Evolutionary conservation across 2,888 invertebrate genomes (phyloP), one percentile per base, ranked within the genome.

Genomic region (Agrenia bidenticulata): DNA sequence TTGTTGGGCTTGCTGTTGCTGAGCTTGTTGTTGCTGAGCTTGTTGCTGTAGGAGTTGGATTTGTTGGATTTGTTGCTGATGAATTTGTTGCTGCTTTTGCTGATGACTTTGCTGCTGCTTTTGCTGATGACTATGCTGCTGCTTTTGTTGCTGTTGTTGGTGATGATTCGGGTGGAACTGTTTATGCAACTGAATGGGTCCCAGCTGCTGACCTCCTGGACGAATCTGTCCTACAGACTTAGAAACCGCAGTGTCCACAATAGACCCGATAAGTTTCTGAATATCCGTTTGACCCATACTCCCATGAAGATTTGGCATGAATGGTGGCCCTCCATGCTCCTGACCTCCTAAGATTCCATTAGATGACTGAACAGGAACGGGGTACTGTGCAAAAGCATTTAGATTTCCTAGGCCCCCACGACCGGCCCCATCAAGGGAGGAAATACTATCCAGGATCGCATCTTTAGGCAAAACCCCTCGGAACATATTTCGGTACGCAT

Each of bases 221-320:
- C n/a, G 45, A 15, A 63, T 64, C 21, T 57, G 60, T 2, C 51
- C 53, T 23, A 62, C 64, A 9, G 62, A 61, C 57, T 63, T 63
- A 1, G 50, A 55, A 13, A 64, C 63, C 11, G 63, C 62, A 39
- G 63, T 60, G 11, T 64, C 66, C 5, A 73, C 73, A 55, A 73
- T 73, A n/a, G 70, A 66, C n/a, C 73, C 71, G 56, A 73, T 73
- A 7, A 73, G 55, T 49, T 66, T 71, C 50, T 72, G 67, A 54
- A 73, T 61, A 32, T 73, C 73, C 32, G 24, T n/a, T 54, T 61
- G 19, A 23, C 41, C 26, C 23, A 62, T 54, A 32, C 32, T 32
- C 11, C 32, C 32, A 7, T 32, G 32, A 11, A 32, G 4, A 32
- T 32, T 32, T 4, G 32, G 32, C 32, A 32, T 7, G 5, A 32